Conservation (phyloP, 1,140 invertebrate genomes). For the Drosophila rufa region DNA sequence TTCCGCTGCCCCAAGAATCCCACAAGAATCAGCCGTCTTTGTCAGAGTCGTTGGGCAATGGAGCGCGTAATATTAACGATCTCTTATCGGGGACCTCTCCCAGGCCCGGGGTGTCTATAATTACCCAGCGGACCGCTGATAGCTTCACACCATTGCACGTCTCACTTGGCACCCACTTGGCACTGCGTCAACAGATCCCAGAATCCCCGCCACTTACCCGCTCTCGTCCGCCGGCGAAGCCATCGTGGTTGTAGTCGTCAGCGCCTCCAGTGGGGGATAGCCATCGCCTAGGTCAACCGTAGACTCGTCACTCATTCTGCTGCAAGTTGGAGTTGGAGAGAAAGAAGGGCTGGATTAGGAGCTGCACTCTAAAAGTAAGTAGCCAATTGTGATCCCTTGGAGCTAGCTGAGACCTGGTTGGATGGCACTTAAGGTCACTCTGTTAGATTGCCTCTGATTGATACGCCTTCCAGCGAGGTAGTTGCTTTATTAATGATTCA, state of each 20-base stretch:
- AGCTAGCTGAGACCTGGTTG: background rate
- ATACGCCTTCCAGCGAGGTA: background rate
- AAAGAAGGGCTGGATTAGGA: background rate
- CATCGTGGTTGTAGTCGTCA: slow-evolving; percentile 30
- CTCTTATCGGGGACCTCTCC: slow-evolving; percentile 71
- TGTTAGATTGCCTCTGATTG: background rate
- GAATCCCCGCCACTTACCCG: slow-evolving; percentile 48
- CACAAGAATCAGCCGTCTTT: slow-evolving; percentile 48
- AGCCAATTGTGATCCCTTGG: background rate
- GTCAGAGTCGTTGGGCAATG: slow-evolving; percentile 60
- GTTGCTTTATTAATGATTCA: slow-evolving; percentile 1
- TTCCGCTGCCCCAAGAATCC: slow-evolving; percentile 37
- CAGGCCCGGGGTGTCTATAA: slow-evolving; percentile 60
- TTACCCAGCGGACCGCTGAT: slow-evolving; percentile 63
- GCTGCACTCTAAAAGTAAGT: background rate
- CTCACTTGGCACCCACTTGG: slow-evolving; percentile 36
- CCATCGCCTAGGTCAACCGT: slow-evolving; percentile 29
- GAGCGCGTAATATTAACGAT: slow-evolving; percentile 80
- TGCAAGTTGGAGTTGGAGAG: slow-evolving; percentile 2
- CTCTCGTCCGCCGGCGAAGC: slow-evolving; percentile 51
- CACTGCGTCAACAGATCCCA: slow-evolving; percentile 5
- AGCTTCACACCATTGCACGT: slow-evolving; percentile 47
- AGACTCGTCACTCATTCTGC: slow-evolving; percentile 63
- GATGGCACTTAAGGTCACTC: background rate
- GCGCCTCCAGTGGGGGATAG: slow-evolving; percentile 36